Evolutionary conservation across 2,888 invertebrate species (phyloP), one percentile per base, ranked within the genome.

Genomic region (Omphaloscelis lunosa): DNA sequence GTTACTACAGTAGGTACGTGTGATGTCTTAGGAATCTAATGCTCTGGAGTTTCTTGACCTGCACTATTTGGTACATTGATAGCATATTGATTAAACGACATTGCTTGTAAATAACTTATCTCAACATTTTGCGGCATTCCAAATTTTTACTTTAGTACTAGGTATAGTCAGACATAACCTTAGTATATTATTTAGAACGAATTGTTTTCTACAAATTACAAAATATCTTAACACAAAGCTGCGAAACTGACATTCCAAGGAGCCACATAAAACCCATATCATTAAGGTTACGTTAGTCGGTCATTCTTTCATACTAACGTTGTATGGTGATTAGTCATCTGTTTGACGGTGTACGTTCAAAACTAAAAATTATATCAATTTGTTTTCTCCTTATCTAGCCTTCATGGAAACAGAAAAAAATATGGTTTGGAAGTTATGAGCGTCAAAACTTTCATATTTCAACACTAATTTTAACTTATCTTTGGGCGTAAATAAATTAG

Each of bases 1-100:
- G 67, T 72, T 70, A 65, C 58, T 51, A 27, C 74, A 63, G 39
- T 59, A 41, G 17, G 27, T 76, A 41, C 17, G 27, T 76, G 70
- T 81, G 59, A 77, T 62, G 75, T 75, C 62, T 73, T 59, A 62
- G 53, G 73, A 76, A 58, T 73, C 39, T 67, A 48, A 59, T 65
- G 39, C 56, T 71, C 34, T 48, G 39, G 56, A 82, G 69, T 70
- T 80, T 80, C 63, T 73, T 41, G 63, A 75, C 51, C 23, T 53
- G 11, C 23, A 34, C 53, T 27, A 45, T 79, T 72, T 61, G 3
- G 34, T 20, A 29, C 27, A 62, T 41, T 56, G 29, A 23, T 51
- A 29, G 66, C 53, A 69, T 70, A 75, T 79, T 58, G 41, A 27
- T 65, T 34, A 56, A 51, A 51, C 51, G 23, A 71, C 51, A 79